phyloP scores from a whole-genome alignment of 2,888 invertebrate genomes.

The Yponomeuta plumbellus region DNA sequence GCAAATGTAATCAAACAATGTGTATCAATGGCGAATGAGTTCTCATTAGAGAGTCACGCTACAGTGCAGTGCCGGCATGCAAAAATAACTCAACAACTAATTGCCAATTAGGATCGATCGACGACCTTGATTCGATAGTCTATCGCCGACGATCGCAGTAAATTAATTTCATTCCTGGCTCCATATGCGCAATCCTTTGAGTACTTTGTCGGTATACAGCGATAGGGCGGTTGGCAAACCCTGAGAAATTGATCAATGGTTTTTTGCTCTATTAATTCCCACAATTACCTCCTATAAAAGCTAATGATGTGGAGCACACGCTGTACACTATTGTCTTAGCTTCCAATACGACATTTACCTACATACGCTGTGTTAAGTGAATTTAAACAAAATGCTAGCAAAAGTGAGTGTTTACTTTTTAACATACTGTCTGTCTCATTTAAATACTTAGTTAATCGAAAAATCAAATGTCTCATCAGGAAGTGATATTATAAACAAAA shows the following conservation, averaged over 20 bases:
- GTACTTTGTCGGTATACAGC: constrained; percentile 44
- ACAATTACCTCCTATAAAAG: constrained; percentile 71
- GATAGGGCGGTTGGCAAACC: constrained; percentile 56
- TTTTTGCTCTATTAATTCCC: constrained; percentile 74
- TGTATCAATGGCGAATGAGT: neutral
- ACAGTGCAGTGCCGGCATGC: neutral
- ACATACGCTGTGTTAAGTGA: constrained; percentile 26
- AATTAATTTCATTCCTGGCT: constrained; percentile 11
- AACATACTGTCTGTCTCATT: too few species aligned
- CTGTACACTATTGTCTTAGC: constrained; percentile 47
- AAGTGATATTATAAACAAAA: too few species aligned
- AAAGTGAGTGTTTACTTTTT: constrained; percentile 44
- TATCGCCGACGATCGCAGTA: neutral
- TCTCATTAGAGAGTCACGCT: neutral
- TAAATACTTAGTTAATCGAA: too few species aligned
- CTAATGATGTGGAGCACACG: constrained; percentile 45
- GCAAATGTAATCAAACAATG: neutral
- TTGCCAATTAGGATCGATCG: neutral
- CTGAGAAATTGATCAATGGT: constrained; percentile 67
- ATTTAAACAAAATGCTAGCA: constrained; percentile 41
- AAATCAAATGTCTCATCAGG: too few species aligned
- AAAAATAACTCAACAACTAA: neutral
- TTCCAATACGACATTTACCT: constrained; percentile 27
- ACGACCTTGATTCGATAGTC: neutral
- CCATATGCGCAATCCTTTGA: constrained; percentile 23